phyloP scores from a whole-genome alignment of 1,140 invertebrate genomes.

The Lycorma delicatula region DNA sequence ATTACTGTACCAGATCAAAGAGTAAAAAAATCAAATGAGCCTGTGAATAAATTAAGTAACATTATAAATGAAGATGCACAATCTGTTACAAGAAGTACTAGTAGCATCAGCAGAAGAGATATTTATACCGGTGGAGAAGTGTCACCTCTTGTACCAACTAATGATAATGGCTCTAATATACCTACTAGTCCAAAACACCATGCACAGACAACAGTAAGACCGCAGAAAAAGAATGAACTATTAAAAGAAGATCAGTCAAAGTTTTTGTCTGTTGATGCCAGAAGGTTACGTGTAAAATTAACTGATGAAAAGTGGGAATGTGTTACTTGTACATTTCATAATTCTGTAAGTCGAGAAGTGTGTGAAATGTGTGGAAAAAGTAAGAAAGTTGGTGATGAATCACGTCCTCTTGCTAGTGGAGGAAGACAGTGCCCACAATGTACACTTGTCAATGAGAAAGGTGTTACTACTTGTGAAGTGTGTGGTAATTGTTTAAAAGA shows the following conservation, averaged over 20 bases:
- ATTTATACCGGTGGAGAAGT: no score
- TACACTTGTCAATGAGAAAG: conserved; percentile 69
- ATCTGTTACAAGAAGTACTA: no score
- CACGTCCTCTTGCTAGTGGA: conserved; percentile 57
- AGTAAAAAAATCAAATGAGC: neutral
- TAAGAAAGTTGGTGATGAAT: conserved; percentile 47
- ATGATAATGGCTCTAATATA: no score
- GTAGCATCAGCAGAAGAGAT: no score
- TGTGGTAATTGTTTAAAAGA: conserved; percentile 59
- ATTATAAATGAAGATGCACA: neutral
- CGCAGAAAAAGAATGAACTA: conserved; percentile 2
- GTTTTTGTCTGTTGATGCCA: neutral
- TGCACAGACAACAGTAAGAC: neutral
- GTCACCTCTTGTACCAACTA: no score
- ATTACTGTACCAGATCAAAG: conserved; percentile 11
- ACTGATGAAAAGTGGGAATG: conserved; percentile 41
- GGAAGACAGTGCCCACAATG: conserved; percentile 66
- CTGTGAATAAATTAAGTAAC: neutral
- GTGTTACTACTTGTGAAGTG: conserved; percentile 53
- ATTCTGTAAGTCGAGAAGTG: conserved; percentile 44
- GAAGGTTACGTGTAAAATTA: conserved; percentile 10
- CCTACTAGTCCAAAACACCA: neutral
- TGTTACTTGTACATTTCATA: conserved; percentile 60
- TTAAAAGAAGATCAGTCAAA: neutral
- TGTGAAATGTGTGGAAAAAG: conserved; percentile 73